Base-by-base conservation (phyloP, 1,140 invertebrate genomes). In the Melanaphis sacchari region DNA sequence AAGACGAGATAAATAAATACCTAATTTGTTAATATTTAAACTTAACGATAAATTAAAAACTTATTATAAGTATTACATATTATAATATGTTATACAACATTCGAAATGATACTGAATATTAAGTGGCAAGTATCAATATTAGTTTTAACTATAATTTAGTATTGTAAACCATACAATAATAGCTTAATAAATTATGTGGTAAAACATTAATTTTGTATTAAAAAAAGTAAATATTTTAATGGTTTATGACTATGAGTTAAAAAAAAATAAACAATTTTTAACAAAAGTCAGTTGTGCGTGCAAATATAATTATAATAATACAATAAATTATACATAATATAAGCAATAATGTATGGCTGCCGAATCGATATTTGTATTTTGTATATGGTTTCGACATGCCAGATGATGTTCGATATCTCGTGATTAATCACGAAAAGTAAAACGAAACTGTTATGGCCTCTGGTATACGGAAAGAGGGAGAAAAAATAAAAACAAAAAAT, bases 361-460 rank as follows among this genome's bases (percentile, higher is more conserved):
- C 11, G 84, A 85, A 85, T 41, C n/a, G 81, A 38, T 38, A 24
- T 82, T 26, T 43, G 46, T 49, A 49, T 49, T 8, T 43, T 85
- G 41, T 84, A 9, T 40, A 85, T 43, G 84, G 84, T 85, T 85
- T 85, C 84, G 40, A n/a, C 15, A 40, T 43, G 36, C 59, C n/a
- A 76, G 38, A 85, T 43, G 40, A 43, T 43, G 26, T 43, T 85
- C 40, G 26, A 15, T 85, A 40, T 85, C 84, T 43, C 84, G 6
- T 18, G 41, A 85, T 85, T 85, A 85, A 85, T 85, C 40, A 85
- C 84, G 40, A 85, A 85, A 43, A 84, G 82, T 84, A 84, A 84
- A 84, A 84, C 40, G 22, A 41, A 84, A 40, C 82, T 84, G 22
- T 40, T 84, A 84, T 40, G 82, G 82, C 40, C 40, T 40, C 82